Conservation (phyloP, 53 echinoderm and acorn worm genomes). For the Crossaster papposus region DNA sequence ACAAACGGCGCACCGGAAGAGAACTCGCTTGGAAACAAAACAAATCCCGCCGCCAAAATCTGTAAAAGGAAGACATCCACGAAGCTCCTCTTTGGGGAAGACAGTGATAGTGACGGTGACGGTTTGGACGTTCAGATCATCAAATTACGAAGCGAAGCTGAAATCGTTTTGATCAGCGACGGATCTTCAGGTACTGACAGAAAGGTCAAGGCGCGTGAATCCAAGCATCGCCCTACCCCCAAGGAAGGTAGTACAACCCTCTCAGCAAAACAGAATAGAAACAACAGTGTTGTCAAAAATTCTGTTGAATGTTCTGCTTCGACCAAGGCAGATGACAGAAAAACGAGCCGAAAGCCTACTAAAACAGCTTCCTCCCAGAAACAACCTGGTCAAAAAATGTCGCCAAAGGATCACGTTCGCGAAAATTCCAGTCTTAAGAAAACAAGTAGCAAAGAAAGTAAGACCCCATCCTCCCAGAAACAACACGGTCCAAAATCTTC, state of each 20-base stretch:
- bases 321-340: background rate
- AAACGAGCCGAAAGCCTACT: background rate
- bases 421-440: background rate
- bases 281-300: background rate
- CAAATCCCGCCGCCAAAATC: slow-evolving; percentile 1
- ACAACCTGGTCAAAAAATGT: background rate
- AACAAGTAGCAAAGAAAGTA: background rate
- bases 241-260: background rate
- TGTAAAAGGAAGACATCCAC: slow-evolving; percentile 19
- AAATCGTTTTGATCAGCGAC: slow-evolving; percentile 44
- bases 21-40: background rate
- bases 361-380: background rate
- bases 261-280: background rate
- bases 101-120: slow-evolving; percentile 63
- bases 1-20: background rate
- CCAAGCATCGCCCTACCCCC: background rate
- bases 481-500: background rate
- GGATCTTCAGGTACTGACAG: slow-evolving; percentile 25
- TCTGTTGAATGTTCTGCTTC: background rate
- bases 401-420: background rate
- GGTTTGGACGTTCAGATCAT: slow-evolving; percentile 42
- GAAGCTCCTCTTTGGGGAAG: slow-evolving; percentile 73
- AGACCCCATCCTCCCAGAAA: background rate
- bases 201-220: background rate
- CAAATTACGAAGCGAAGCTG: slow-evolving; percentile 23